Percentiles rank a stretch among this genome's conserved stretches.
Evolutionary conservation across 2,888 invertebrate species (phyloP).

Genomic region (Dryadula phaetusa): DNA sequence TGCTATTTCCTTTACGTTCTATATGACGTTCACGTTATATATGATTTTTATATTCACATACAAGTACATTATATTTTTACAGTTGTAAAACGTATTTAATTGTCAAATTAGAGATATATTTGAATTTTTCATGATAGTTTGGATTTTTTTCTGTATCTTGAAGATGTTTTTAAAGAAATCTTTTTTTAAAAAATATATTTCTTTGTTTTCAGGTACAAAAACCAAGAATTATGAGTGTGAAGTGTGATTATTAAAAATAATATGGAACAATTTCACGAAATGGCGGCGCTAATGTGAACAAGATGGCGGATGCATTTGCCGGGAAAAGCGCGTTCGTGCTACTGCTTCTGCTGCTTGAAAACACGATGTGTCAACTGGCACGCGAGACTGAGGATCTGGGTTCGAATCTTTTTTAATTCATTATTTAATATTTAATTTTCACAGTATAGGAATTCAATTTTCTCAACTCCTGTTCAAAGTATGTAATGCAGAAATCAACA

Average conservation of each 20-base stretch:
- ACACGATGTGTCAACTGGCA: slow-evolving; percentile 60
- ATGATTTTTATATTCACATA: background rate
- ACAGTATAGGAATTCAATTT: too few relatives aligned
- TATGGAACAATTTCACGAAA: slow-evolving; percentile 41
- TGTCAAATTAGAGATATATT: too few relatives aligned
- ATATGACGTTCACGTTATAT: background rate
- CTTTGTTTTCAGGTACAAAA: slow-evolving; percentile 55
- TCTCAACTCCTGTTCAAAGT: too few relatives aligned
- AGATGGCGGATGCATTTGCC: slow-evolving; percentile 68
- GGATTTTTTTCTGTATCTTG: background rate
- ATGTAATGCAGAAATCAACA: too few relatives aligned
- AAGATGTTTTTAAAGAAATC: too few relatives aligned
- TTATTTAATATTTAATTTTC: too few relatives aligned
- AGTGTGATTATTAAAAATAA: slow-evolving; percentile 35
- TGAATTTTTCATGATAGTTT: too few relatives aligned
- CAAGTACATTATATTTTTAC: too few relatives aligned
- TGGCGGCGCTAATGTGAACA: slow-evolving; percentile 50
- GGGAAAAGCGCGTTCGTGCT: slow-evolving; percentile 63
- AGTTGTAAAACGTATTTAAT: too few relatives aligned
- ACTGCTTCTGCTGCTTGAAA: slow-evolving; percentile 60
- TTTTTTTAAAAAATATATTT: background rate
- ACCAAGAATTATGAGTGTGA: slow-evolving; percentile 27
- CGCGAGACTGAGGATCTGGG: slow-evolving; percentile 70
- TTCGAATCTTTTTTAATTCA: slow-evolving; percentile 52
- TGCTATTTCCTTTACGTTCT: background rate